Percentiles rank a stretch among this genome's conserved stretches.
Evolutionary conservation across 53 echinoderm and acorn worm species (phyloP).

Genomic region (Henricia sp.): DNA sequence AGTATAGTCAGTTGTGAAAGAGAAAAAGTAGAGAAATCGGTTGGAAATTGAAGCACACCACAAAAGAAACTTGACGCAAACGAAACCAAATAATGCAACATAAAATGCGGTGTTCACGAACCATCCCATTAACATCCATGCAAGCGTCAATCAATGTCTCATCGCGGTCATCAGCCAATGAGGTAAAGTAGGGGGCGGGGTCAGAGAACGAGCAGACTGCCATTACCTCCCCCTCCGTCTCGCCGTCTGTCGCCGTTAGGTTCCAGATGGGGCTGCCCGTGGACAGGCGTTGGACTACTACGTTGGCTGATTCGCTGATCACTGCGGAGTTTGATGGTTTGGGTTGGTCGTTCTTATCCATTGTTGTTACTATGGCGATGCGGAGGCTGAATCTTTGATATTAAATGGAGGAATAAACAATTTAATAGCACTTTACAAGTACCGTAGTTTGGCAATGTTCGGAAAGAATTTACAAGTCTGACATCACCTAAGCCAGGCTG

Average conservation of each 20-base stretch:
- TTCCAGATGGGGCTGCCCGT: conserved; percentile 89
- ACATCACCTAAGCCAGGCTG: no score
- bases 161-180: not conserved
- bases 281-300: conserved; percentile 87
- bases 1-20: no score
- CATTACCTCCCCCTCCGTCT: conserved; percentile 69
- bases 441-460: not conserved
- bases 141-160: conserved; percentile 12
- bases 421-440: no score
- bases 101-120: conserved; percentile 35
- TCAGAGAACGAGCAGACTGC: conserved; percentile 23
- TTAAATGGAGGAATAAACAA: no score
- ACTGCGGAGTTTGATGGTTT: conserved; percentile 37
- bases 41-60: not conserved
- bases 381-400: not conserved
- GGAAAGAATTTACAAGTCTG: no score
- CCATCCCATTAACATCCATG: conserved; percentile 56
- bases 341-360: conserved; percentile 31
- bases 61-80: not conserved
- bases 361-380: not conserved
- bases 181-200: conserved; percentile 38
- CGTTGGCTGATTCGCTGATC: conserved; percentile 91
- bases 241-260: conserved; percentile 83
- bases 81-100: conserved; percentile 51
- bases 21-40: no score